A percentile compares a stretch with the other conserved stretches of the same genome.
These are phyloP conservation scores for Pocillopora damicornis DNA, from an alignment of 64 coral and sea anemone species.

Conservation along the genomic window DNA sequence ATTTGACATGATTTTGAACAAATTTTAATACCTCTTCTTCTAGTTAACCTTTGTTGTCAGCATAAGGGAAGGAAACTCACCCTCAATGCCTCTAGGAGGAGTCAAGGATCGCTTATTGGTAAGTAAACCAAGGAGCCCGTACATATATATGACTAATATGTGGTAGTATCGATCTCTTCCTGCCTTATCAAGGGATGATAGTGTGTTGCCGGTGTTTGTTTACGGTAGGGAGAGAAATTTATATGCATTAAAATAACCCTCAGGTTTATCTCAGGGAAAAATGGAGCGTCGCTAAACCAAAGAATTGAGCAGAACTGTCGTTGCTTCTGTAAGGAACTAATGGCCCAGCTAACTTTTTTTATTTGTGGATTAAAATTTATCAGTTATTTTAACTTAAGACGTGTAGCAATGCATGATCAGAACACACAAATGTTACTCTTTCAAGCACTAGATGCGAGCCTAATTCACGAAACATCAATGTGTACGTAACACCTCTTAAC, in stretches of 20 bases:
- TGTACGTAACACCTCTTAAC: neutral
- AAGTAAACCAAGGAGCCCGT: neutral
- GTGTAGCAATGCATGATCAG: too few species aligned
- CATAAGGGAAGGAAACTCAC: neutral
- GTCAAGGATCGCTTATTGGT: slow-evolving; percentile 47
- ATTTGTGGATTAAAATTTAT: too few species aligned
- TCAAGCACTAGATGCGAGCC: too few species aligned
- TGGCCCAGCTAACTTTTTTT: too few species aligned
- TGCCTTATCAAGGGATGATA: neutral
- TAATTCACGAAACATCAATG: too few species aligned
- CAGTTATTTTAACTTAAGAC: too few species aligned
- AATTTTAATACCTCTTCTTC: neutral
- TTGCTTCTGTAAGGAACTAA: too few species aligned
- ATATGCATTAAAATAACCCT: neutral
- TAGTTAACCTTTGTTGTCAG: neutral
- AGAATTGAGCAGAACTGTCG: neutral
- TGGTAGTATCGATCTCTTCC: neutral
- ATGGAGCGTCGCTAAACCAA: neutral
- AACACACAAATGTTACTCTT: too few species aligned
- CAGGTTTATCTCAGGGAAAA: neutral
- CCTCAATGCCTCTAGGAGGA: slow-evolving; percentile 36
- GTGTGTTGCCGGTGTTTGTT: neutral
- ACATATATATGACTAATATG: neutral
- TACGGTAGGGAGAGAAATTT: neutral
- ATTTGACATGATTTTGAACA: neutral